Evolutionary conservation across 2,888 invertebrate genomes (phyloP), one percentile per base, ranked within the genome.

Genomic region (Carcina quercana): DNA sequence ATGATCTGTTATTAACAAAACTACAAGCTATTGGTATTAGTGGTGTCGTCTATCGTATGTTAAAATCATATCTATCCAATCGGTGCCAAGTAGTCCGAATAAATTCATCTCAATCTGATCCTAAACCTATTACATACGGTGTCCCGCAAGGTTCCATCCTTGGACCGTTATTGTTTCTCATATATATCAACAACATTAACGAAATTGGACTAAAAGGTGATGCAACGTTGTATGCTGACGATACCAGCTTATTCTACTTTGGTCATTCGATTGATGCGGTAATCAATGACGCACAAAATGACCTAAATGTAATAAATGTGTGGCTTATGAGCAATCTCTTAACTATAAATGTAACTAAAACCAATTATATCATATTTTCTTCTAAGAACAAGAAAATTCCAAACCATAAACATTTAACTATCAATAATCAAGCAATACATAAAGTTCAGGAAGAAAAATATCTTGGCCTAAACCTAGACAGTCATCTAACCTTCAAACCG

Each of bases 251-350:
- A 8, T 43, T 43, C 11, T 43, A 41, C 10, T 45, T 35, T 24
- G 42, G 40, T 1, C 13, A 35, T 7, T 37, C 34, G 1, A 19
- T 43, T 2, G 17, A 40, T 0, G 11, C 10, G 3, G 20, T 48
- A 0, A 24, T 35, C 1, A 6, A 2, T 3, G 8, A 33, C 1
- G 42, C 35, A 3, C 45, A 48, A 32, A 13, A 21, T 3, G 45
- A 48, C 17, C 15, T 48, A 13, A 10, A 40, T 5, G 2, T 30
- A 5, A 13, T 47, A 20, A 25, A 39, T n/a, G 12, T 15, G 1
- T 47, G 43, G 47, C 34, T 45, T 24, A 29, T 35, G 22, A 24
- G 5, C 5, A 47, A 47, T 20, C 20, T 45, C 1, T 22, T 42
- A 4, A 42, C 42, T 1, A 36, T 45, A 7, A 45, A 42, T 26